phyloP scores from a whole-genome alignment of 2,888 invertebrate genomes.

The Catocala sponsa region DNA sequence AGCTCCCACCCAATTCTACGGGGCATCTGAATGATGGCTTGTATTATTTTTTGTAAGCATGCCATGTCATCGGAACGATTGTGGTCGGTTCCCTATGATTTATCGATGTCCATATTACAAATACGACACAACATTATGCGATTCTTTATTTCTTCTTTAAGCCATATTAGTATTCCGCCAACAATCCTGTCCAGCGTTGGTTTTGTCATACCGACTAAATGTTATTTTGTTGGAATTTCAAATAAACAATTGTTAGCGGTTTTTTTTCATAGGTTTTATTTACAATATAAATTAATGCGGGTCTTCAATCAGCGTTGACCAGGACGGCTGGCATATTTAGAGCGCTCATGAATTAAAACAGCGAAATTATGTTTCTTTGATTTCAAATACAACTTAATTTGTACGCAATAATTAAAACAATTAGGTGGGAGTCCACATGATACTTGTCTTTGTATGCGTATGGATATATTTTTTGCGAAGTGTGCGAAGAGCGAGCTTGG shows the following conservation, averaged over 20 bases:
- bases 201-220: conserved; percentile 88
- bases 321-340: conserved; percentile 72
- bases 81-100: conserved; percentile 87
- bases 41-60: conserved; percentile 86
- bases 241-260: conserved; percentile 80
- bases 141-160: conserved; percentile 87
- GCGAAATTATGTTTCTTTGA: conserved; percentile 68
- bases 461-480: conserved; percentile 34
- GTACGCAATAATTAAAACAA: conserved; percentile 78
- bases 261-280: conserved; percentile 75
- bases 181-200: conserved; percentile 83
- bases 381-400: conserved; percentile 80
- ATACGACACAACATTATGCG: conserved; percentile 87
- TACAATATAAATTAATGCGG: conserved; percentile 79
- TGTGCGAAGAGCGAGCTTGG: conserved; percentile 24
- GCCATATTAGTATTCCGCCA: conserved; percentile 87
- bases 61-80: conserved; percentile 87
- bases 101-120: conserved; percentile 87
- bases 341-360: conserved; percentile 82
- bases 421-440: conserved; percentile 54
- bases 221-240: conserved; percentile 87
- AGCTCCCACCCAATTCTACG: conserved; percentile 84
- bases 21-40: conserved; percentile 84
- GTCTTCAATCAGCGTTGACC: conserved; percentile 76
- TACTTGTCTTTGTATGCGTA: conserved; percentile 47